Conservation (phyloP, 1,140 invertebrate species). For the Pachypsylla venusta region DNA sequence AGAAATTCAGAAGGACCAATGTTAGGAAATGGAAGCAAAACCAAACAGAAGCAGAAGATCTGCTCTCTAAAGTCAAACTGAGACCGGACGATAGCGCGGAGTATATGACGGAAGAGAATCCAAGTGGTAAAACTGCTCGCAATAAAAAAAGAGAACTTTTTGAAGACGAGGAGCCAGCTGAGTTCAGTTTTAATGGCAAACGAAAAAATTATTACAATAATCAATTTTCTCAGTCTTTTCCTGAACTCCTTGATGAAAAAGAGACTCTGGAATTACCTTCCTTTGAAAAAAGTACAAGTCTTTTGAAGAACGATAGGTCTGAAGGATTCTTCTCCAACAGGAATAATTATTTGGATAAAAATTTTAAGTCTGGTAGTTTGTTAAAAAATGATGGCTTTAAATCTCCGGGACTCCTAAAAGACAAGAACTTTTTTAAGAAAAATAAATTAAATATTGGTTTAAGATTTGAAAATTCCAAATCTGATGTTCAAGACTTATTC, state of each 20-base stretch:
- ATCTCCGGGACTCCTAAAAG: not conserved
- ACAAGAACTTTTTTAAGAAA: constrained; percentile 1
- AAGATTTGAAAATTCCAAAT: not conserved
- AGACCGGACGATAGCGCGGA: too few species aligned
- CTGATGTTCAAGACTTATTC: not conserved
- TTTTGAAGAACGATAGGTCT: not conserved
- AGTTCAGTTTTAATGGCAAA: constrained; percentile 13
- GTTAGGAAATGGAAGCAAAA: too few species aligned
- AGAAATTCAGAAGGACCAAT: too few species aligned
- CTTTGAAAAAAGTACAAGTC: not conserved
- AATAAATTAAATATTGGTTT: not conserved
- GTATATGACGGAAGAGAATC: constrained; percentile 11
- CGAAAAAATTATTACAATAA: constrained; percentile 26
- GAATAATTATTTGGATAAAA: constrained; percentile 4
- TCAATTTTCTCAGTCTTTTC: constrained; percentile 31
- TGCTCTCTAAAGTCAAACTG: too few species aligned
- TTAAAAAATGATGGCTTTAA: not conserved
- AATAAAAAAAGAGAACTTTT: not conserved
- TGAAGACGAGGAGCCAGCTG: constrained; percentile 19
- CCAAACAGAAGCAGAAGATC: too few species aligned
- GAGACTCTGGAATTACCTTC: not conserved
- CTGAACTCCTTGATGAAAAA: constrained; percentile 24
- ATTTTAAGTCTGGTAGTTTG: not conserved
- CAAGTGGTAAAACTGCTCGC: not conserved
- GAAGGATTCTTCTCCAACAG: not conserved